Percentiles rank a stretch among this genome's conserved stretches.
phyloP scores from a whole-genome alignment of 2,113 vertebrate species.

The Microcebus lehilahytsara region DNA sequence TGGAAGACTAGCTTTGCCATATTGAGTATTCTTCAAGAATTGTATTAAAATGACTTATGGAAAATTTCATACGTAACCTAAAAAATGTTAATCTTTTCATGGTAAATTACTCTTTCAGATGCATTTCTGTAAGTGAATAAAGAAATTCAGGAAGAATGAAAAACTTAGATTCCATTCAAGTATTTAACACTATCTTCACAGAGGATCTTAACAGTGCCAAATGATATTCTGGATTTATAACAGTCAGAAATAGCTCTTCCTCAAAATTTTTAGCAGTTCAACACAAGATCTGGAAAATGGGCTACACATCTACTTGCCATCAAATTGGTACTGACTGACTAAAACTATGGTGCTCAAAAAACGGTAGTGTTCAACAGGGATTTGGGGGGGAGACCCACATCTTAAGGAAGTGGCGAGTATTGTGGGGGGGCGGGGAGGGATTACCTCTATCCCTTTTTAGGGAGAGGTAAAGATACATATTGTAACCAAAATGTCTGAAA shows the following conservation, averaged over 20 bases:
- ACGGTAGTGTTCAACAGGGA: no score
- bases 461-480: no score
- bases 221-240: neutral
- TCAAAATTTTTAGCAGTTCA: neutral
- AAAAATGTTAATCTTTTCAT: conserved; percentile 18
- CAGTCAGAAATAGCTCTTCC: neutral
- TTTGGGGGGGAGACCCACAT: no score
- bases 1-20: neutral
- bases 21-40: conserved; percentile 6
- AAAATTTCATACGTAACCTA: neutral
- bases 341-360: no score
- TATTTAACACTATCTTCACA: neutral
- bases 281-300: no score
- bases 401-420: no score
- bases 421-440: no score
- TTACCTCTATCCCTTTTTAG: no score
- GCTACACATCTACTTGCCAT: no score
- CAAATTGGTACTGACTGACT: no score
- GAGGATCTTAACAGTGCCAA: neutral
- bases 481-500: no score
- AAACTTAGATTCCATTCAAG: neutral
- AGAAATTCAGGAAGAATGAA: conserved; percentile 13
- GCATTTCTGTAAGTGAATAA: conserved; percentile 26
- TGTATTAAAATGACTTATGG: conserved; percentile 2
- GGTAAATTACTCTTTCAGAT: neutral